Evolutionary conservation across 1,140 invertebrate genomes (phyloP).

Genomic region (Drosophila mojavensis): DNA sequence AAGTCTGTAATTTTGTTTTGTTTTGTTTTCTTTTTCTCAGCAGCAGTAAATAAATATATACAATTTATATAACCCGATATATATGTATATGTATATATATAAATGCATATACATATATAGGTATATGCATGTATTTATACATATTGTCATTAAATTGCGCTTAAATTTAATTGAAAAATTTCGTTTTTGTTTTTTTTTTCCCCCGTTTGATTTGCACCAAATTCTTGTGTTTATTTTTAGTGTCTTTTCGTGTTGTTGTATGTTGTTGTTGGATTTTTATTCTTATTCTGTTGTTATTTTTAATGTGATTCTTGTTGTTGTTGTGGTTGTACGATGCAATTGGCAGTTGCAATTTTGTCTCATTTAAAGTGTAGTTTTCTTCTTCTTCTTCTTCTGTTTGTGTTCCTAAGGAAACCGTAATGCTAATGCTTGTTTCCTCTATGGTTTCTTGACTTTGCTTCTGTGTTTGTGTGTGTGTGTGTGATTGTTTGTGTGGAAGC

Average conservation of each 20-base stretch:
- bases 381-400: constrained; percentile 4
- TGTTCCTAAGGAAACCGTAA: constrained; percentile 31
- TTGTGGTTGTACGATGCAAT: constrained; percentile 68
- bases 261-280: constrained; percentile 8
- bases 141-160: constrained; percentile 41
- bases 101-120: constrained; percentile 6
- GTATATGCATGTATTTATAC: constrained; percentile 16
- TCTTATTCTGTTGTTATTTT: background rate
- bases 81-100: constrained; percentile 19
- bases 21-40: background rate
- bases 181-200: constrained; percentile 19
- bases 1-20: constrained; percentile 42
- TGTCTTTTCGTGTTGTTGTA: constrained; percentile 38
- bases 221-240: constrained; percentile 46
- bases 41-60: too few relatives aligned
- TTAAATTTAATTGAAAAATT: constrained; percentile 30
- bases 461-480: constrained; percentile 4
- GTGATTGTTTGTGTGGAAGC: constrained; percentile 37
- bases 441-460: constrained; percentile 32
- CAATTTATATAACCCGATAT: background rate
- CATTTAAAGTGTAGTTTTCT: constrained; percentile 9
- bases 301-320: constrained; percentile 32
- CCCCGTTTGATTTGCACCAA: constrained; percentile 20
- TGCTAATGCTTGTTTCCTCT: constrained; percentile 20
- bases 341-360: constrained; percentile 66